phyloP scores from a whole-genome alignment of 1,140 invertebrate species.

The Geopemphigus sp. region DNA sequence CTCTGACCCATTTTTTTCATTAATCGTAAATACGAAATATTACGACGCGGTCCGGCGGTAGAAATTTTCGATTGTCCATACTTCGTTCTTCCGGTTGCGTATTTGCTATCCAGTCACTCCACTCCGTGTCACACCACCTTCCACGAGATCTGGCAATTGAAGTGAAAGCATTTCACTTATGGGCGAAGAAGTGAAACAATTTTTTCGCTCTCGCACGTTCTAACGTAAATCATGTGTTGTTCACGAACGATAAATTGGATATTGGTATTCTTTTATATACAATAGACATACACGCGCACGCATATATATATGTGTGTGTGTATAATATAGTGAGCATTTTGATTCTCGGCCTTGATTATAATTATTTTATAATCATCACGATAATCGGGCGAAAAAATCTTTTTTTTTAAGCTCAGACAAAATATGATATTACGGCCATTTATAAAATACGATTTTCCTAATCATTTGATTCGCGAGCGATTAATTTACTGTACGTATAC shows the following conservation, averaged over 20 bases:
- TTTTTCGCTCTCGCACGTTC: background rate
- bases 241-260: background rate
- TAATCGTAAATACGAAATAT: slow-evolving; percentile 4
- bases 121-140: no score
- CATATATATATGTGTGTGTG: background rate
- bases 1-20: background rate
- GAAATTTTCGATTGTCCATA: slow-evolving; percentile 3
- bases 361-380: slow-evolving; percentile 22
- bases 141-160: background rate
- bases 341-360: slow-evolving; percentile 13
- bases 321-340: slow-evolving; percentile 16
- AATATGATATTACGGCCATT: no score
- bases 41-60: background rate
- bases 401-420: background rate
- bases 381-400: slow-evolving; percentile 2
- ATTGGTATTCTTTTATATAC: background rate
- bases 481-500: background rate
- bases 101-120: background rate
- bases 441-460: slow-evolving; percentile 17
- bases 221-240: background rate
- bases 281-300: no score
- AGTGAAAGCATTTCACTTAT: slow-evolving; percentile 6
- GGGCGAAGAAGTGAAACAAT: background rate
- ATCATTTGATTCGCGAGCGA: background rate
- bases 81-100: background rate